Conservation (phyloP, 2,113 vertebrate genomes). For the Laticauda laticaudata region DNA sequence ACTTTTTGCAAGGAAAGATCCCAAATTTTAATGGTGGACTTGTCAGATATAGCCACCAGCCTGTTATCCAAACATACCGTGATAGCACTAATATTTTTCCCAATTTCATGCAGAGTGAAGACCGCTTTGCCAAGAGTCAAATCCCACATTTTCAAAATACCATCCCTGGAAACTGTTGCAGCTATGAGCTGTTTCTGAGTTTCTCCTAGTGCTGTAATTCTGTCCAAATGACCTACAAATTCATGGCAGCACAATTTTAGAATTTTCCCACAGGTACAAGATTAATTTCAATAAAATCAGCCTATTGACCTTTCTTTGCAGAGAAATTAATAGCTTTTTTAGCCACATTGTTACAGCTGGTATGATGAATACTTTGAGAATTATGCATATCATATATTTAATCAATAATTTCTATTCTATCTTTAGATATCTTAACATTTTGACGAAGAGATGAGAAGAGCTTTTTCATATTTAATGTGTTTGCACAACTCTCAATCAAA, state of each 20-base stretch:
- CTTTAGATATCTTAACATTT: background rate
- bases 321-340: background rate
- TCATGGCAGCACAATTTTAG: background rate
- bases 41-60: slow-evolving; percentile 64
- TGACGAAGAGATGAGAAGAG: background rate
- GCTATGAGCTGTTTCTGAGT: slow-evolving; percentile 39
- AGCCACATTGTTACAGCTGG: background rate
- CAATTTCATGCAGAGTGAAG: slow-evolving; percentile 50
- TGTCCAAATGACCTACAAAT: slow-evolving; percentile 64
- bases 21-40: slow-evolving; percentile 65
- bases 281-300: background rate
- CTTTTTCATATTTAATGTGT: background rate
- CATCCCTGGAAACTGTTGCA: slow-evolving; percentile 63
- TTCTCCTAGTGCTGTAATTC: slow-evolving; percentile 63
- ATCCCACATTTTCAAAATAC: slow-evolving; percentile 70
- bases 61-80: slow-evolving; percentile 62
- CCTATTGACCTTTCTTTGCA: background rate
- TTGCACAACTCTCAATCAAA: background rate
- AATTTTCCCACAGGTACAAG: background rate
- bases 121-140: slow-evolving; percentile 50
- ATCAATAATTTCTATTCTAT: background rate
- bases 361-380: background rate
- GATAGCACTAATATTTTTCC: slow-evolving; percentile 54
- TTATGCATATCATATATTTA: background rate
- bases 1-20: slow-evolving; percentile 61